Conservation (phyloP, 2,113 vertebrate genomes). For the Lycaon pictus region DNA sequence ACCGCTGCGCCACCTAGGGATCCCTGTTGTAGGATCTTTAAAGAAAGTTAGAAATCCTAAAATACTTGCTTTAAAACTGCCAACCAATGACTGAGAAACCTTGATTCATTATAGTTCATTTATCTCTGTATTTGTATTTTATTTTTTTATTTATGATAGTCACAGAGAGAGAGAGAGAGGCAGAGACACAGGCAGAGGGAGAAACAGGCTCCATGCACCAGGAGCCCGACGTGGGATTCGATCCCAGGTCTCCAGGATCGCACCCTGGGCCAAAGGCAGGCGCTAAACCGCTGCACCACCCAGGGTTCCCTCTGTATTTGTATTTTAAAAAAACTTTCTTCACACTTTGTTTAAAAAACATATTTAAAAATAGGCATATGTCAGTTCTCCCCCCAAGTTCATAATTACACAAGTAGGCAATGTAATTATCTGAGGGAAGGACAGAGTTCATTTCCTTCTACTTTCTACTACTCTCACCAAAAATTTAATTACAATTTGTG, state of each 20-base stretch:
- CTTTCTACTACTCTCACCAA: background rate
- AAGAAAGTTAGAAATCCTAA: conserved; percentile 1
- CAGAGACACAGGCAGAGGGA: no score
- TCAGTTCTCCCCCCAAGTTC: background rate
- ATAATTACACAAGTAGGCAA: background rate
- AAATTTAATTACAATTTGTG: background rate
- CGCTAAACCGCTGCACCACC: no score
- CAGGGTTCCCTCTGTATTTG: background rate
- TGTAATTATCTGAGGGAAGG: background rate
- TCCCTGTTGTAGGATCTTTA: conserved; percentile 16
- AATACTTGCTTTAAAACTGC: background rate
- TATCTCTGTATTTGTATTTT: conserved; percentile 14
- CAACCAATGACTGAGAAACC: background rate
- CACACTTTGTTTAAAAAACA: background rate
- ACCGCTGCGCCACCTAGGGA: no score
- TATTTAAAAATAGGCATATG: background rate
- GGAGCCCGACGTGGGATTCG: no score
- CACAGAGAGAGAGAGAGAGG: no score
- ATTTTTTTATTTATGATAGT: no score
- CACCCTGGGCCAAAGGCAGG: no score
- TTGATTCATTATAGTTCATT: background rate
- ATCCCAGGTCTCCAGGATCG: no score
- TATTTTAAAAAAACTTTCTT: conserved; percentile 42
- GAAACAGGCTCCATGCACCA: no score
- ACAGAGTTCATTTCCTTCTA: background rate